A percentile compares a stretch with the other conserved stretches of the same genome.
Evolutionary conservation across 2,113 vertebrate genomes (phyloP).

Genomic region (Mormyrus iriodes): DNA sequence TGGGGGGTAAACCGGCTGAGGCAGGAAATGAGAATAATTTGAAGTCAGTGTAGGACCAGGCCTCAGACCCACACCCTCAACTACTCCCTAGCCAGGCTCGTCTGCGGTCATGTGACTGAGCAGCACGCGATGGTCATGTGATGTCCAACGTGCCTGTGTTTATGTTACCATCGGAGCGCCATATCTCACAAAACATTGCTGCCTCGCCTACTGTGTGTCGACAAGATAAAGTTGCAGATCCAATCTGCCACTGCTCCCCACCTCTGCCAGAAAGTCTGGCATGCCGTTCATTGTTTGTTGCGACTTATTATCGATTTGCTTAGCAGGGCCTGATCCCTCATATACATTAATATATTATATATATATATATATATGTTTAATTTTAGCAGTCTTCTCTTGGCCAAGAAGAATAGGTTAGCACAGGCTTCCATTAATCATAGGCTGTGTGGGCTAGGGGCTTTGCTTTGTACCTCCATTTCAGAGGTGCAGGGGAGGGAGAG

Average conservation of each 20-base stretch:
- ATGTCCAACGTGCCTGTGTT: not conserved
- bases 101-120: not conserved
- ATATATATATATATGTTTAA: constrained; percentile 3
- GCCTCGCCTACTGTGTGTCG: not conserved
- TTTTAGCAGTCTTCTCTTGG: not conserved
- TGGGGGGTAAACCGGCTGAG: not conserved
- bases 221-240: not conserved
- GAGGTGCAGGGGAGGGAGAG: not conserved
- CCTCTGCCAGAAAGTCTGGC: not conserved
- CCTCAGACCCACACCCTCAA: not conserved
- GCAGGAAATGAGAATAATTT: not conserved
- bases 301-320: not conserved
- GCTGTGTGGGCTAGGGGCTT: not conserved
- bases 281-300: not conserved
- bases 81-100: not conserved
- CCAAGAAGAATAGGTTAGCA: not conserved
- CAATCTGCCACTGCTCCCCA: not conserved
- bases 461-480: not conserved
- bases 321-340: not conserved
- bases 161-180: not conserved
- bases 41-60: not conserved
- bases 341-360: not conserved
- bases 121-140: not conserved
- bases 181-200: not conserved
- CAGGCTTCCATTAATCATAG: constrained; percentile 12